A percentile compares a stretch with the other conserved stretches of the same genome.
phyloP scores from a whole-genome alignment of 1,140 invertebrate genomes.

The Trichomalopsis sarcophagae region DNA sequence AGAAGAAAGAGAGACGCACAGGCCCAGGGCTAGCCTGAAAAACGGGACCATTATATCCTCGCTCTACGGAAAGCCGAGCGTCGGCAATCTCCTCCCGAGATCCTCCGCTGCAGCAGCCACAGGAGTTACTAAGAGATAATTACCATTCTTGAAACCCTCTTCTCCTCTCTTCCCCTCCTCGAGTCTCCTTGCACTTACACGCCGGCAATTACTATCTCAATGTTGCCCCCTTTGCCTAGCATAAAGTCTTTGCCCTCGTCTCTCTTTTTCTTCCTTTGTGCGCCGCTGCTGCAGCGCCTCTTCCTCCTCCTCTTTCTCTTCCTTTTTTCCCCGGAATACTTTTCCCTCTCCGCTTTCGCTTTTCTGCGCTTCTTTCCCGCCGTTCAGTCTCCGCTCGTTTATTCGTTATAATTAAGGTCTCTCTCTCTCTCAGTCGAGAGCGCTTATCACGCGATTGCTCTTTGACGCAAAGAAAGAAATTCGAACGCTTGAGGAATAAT shows the following conservation, averaged over 20 bases:
- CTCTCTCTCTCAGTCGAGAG: no score
- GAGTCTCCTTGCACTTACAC: conserved; percentile 32
- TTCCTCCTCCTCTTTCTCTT: background rate
- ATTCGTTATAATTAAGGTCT: conserved; percentile 17
- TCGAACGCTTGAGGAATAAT: no score
- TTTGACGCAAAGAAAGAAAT: no score
- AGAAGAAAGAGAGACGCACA: background rate
- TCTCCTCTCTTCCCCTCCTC: background rate
- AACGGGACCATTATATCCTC: conserved; percentile 43
- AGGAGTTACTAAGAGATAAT: conserved; percentile 49
- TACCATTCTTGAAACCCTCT: conserved; percentile 43
- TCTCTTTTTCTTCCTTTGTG: background rate
- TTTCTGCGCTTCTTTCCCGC: background rate
- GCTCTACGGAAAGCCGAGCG: conserved; percentile 25
- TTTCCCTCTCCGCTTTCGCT: background rate
- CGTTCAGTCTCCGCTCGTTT: background rate
- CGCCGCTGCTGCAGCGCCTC: background rate
- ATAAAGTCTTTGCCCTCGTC: background rate
- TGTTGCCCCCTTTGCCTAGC: conserved; percentile 16
- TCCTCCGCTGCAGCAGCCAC: background rate
- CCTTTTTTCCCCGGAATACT: background rate
- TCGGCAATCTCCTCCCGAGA: conserved; percentile 36
- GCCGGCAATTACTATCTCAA: conserved; percentile 47
- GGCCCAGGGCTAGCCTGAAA: conserved; percentile 24
- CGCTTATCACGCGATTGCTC: no score